Conservation (phyloP, 2,797 vertebrate genomes). For the Zenarchopterus dispar region DNA sequence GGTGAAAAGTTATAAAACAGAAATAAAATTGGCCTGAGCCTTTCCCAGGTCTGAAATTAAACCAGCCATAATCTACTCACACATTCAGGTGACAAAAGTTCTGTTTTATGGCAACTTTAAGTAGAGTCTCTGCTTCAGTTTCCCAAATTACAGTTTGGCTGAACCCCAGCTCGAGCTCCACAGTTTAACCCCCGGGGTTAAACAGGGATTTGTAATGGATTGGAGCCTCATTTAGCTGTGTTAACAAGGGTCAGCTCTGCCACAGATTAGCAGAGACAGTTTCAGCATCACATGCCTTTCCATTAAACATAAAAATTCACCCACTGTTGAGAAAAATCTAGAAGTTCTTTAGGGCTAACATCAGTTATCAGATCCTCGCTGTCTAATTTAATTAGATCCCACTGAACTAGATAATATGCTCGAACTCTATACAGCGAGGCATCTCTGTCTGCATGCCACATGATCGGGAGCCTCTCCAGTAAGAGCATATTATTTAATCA, state of each 20-base stretch:
- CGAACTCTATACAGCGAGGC: constrained; percentile 4
- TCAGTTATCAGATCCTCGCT: too few species aligned
- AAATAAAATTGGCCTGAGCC: too few species aligned
- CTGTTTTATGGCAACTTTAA: background rate
- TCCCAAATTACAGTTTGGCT: constrained; percentile 1
- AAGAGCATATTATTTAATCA: constrained; percentile 41
- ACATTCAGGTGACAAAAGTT: too few species aligned
- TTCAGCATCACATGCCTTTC: constrained; percentile 1
- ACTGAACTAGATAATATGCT: constrained; percentile 5
- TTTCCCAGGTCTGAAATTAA: too few species aligned
- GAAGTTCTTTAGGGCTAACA: too few species aligned
- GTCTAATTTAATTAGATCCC: constrained; percentile 18
- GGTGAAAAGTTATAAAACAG: too few species aligned
- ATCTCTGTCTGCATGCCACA: constrained; percentile 30
- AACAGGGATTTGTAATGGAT: constrained; percentile 33
- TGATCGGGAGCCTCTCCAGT: constrained; percentile 19
- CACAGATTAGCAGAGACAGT: constrained; percentile 1
- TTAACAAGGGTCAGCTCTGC: constrained; percentile 31
- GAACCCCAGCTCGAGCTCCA: background rate
- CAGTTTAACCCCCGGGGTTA: constrained; percentile 27
- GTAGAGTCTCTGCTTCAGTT: constrained; percentile 2
- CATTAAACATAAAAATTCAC: constrained; percentile 1
- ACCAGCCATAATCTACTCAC: too few species aligned
- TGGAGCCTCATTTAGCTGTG: constrained; percentile 22
- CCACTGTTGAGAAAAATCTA: background rate